Conservation (phyloP, 2,797 vertebrate genomes). For the Leptodactylus fallax region DNA sequence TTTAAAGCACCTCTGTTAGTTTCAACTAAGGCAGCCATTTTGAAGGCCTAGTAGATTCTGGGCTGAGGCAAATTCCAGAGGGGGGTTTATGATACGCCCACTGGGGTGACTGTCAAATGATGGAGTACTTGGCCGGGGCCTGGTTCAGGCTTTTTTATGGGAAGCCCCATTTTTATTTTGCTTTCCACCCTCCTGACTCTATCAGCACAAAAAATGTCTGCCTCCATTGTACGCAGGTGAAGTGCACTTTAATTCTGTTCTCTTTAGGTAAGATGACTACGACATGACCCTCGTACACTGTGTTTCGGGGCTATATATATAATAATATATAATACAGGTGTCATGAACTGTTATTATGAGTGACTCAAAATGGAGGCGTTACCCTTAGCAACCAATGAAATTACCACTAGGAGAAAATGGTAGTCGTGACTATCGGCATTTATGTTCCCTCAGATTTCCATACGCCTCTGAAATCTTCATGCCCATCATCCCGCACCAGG, state of each 20-base stretch:
- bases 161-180: not conserved
- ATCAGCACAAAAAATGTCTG: constrained; percentile 3
- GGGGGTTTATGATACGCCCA: not conserved
- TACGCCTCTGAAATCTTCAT: too few relatives aligned
- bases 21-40: not conserved
- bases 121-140: not conserved
- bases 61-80: not conserved
- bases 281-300: not conserved
- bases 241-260: not conserved
- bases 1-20: not conserved
- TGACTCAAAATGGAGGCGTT: not conserved
- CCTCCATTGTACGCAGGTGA: not conserved
- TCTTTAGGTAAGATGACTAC: not conserved
- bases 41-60: not conserved
- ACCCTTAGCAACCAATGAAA: not conserved
- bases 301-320: not conserved
- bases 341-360: not conserved
- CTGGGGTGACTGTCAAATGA: too few relatives aligned
- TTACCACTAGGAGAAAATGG: too few relatives aligned
- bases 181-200: not conserved
- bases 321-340: not conserved
- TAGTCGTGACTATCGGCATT: too few relatives aligned
- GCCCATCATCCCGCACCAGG: too few relatives aligned
- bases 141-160: not conserved
- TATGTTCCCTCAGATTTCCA: too few relatives aligned